Base-by-base conservation (phyloP, 2,113 vertebrate genomes). In the Odocoileus virginianus region DNA sequence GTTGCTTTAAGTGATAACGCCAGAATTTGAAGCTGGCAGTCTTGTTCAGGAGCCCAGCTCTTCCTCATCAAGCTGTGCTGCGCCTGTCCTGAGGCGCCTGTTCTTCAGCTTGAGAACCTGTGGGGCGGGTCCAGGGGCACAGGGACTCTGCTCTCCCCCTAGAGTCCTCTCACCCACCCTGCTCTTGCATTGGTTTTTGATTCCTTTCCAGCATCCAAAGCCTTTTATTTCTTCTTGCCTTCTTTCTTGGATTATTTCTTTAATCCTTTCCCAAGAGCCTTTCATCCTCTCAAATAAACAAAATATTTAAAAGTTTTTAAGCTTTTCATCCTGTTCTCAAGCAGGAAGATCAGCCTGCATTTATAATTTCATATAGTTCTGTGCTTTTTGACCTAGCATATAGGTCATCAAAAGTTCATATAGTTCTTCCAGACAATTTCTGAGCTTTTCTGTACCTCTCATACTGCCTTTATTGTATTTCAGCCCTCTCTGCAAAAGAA, bases 231-330 rank as follows among this genome's bases (percentile, higher is more conserved):
- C 86, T 96, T 95, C 95, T 92, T 92, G 78, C 43, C 74, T 95
- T 95, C 81, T 94, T 94, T 79, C 85, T 95, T 94, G 54, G 67
- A 71, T 97, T 98, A 93, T 95, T 96, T 96, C 87, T 97, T 94
- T 94, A 93, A 95, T 98, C 60, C 45, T 79, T 94, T 97, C 91
- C 85, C 88, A 97, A 83, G 43, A 96, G 78, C 93, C 86, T 98
- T 97, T 96, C 82, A 89, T 95, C 87, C 84, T 95, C 74, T 97
- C 97, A 96, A 92, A 96, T 90, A 98, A 97, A 97, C 95, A 96
- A 91, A 95, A 91, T 89, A 58, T 55, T 94, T 92, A 82, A 95
- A 97, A 52, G 54, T 94, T 97, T 96, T 90, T 60, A 89, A 97
- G 95, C 43, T n/a, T 97, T 95, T 97, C 25, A 79, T 85, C 74